phyloP scores from a whole-genome alignment of 2,113 vertebrate genomes.

The Circaetus gallicus region DNA sequence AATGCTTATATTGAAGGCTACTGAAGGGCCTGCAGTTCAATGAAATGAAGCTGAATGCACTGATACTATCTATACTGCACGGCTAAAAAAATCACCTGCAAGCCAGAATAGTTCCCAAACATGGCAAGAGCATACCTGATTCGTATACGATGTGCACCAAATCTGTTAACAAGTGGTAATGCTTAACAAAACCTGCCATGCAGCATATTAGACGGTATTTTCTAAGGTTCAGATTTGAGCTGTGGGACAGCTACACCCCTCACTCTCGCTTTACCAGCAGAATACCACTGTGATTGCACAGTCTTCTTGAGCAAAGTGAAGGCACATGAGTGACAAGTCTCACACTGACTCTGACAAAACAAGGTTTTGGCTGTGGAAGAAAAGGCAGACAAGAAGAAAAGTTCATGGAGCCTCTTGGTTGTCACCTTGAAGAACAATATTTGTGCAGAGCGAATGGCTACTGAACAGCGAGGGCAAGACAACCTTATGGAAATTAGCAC shows the following conservation, averaged over 20 bases:
- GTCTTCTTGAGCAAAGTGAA: neutral
- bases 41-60: neutral
- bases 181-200: neutral
- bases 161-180: neutral
- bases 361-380: neutral
- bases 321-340: neutral
- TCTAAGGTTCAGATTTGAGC: neutral
- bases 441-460: neutral
- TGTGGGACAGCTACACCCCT: neutral
- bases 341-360: neutral
- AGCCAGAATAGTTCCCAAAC: neutral
- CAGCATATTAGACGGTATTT: neutral
- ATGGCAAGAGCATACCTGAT: neutral
- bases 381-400: neutral
- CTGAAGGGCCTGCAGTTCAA: neutral
- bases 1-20: neutral
- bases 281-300: neutral
- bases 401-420: neutral
- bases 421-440: fast-evolving
- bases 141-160: fast-evolving
- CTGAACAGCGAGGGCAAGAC: neutral
- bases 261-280: neutral
- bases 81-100: neutral
- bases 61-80: neutral
- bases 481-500: neutral